Percentiles rank a stretch among this genome's conserved stretches.
phyloP scores from a whole-genome alignment of 1,140 invertebrate genomes.

The Nephila pilipes region DNA sequence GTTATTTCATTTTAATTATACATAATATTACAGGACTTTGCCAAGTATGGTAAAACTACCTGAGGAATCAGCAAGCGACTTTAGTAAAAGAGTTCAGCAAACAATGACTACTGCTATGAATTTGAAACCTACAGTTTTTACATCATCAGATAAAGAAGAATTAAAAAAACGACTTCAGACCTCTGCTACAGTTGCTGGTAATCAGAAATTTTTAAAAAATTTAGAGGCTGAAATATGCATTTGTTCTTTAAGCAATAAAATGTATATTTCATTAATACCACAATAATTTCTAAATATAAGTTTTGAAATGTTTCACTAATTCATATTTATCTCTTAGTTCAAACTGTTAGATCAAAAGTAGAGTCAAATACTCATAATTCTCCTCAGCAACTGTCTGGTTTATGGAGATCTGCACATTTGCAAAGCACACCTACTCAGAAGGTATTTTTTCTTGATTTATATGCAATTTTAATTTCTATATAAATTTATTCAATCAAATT shows the following conservation, averaged over 20 bases:
- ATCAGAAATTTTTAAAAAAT: not conserved
- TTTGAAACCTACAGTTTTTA: conserved; percentile 27
- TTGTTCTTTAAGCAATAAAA: no score
- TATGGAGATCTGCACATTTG: not conserved
- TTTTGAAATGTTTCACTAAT: no score
- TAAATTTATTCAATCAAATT: no score
- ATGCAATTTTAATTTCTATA: not conserved
- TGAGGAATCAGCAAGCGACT: conserved; percentile 60
- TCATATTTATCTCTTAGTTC: not conserved
- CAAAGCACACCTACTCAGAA: not conserved
- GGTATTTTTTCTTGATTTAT: not conserved
- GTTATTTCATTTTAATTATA: no score
- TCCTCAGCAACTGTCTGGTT: not conserved
- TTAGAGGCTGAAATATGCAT: no score
- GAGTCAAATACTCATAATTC: not conserved
- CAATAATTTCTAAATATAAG: no score
- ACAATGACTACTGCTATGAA: conserved; percentile 45
- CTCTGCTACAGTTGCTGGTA: not conserved
- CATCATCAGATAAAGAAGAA: conserved; percentile 61
- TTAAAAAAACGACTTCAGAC: conserved; percentile 52
- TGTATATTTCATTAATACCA: no score
- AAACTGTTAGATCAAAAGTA: not conserved
- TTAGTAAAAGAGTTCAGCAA: conserved; percentile 64
- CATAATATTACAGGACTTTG: conserved; percentile 16
- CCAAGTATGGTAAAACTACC: conserved; percentile 61